These are phyloP conservation scores for Bombus ignitus DNA, from an alignment of 1,140 invertebrate species.

Conservation along the genomic window DNA sequence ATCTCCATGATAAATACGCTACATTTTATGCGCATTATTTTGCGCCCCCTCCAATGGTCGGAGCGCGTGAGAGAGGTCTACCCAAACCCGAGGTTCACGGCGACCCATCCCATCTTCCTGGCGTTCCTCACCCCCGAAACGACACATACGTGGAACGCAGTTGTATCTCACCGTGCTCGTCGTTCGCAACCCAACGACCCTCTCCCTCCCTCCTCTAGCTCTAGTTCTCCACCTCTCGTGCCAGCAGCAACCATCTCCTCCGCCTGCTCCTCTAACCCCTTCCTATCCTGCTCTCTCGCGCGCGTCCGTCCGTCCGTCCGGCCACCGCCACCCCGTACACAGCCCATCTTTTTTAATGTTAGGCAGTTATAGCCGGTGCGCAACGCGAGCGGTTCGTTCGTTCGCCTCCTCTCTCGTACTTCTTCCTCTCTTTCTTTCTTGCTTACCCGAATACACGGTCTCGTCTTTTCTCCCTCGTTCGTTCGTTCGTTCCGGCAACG, in stretches of 20 bases:
- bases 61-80: constrained; percentile 47
- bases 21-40: constrained; percentile 83
- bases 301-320: constrained; percentile 53
- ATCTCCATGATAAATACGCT: constrained; percentile 82
- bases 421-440: not conserved
- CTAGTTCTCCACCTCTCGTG: constrained; percentile 55
- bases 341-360: constrained; percentile 83
- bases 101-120: constrained; percentile 49
- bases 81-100: constrained; percentile 52
- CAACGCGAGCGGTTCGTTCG: constrained; percentile 64
- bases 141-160: constrained; percentile 68
- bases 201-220: constrained; percentile 42
- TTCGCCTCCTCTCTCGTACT: not conserved
- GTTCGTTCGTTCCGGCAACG: not conserved
- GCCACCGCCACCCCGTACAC: constrained; percentile 75
- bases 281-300: constrained; percentile 63
- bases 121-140: constrained; percentile 62
- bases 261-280: constrained; percentile 60
- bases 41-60: constrained; percentile 65
- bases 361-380: constrained; percentile 81
- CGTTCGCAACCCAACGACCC: constrained; percentile 64
- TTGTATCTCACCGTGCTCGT: constrained; percentile 70
- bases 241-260: constrained; percentile 60
- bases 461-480: not conserved
- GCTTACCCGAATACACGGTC: not conserved